phyloP scores from a whole-genome alignment of 2,888 invertebrate genomes.

The Herminia tarsipennalis region DNA sequence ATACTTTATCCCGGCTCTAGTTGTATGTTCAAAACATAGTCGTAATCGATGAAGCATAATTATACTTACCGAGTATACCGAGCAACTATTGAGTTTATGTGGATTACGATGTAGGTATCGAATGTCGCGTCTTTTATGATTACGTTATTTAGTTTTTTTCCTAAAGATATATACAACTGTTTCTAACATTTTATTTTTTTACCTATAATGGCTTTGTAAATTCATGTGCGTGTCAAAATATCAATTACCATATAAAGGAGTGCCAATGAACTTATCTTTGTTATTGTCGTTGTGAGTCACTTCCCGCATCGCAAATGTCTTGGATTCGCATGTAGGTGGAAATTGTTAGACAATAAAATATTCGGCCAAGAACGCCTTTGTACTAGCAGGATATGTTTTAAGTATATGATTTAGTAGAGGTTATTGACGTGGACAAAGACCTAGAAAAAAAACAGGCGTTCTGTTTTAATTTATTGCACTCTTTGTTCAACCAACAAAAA shows the following conservation, averaged over 20 bases:
- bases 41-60: conserved; percentile 13
- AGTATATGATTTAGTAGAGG: neutral
- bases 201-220: too few relatives aligned
- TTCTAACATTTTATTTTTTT: too few relatives aligned
- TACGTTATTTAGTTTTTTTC: too few relatives aligned
- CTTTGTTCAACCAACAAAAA: too few relatives aligned
- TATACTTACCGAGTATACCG: too few relatives aligned
- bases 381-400: neutral
- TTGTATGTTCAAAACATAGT: conserved; percentile 12
- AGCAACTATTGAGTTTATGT: too few relatives aligned
- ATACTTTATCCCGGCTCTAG: conserved; percentile 20
- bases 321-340: conserved; percentile 30
- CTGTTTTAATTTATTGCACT: too few relatives aligned
- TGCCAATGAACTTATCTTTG: conserved; percentile 39
- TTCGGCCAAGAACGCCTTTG: neutral
- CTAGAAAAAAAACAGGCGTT: too few relatives aligned
- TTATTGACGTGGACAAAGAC: too few relatives aligned
- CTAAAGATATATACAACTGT: too few relatives aligned
- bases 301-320: conserved; percentile 21
- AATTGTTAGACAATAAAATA: conserved; percentile 7
- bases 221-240: conserved; percentile 20
- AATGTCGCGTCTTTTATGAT: too few relatives aligned
- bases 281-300: conserved; percentile 36
- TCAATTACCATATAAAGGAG: conserved; percentile 32
- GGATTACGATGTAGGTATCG: too few relatives aligned